Evolutionary conservation across 2,888 invertebrate species (phyloP), one percentile per base, ranked within the genome.

Genomic region (Graphium colonna): DNA sequence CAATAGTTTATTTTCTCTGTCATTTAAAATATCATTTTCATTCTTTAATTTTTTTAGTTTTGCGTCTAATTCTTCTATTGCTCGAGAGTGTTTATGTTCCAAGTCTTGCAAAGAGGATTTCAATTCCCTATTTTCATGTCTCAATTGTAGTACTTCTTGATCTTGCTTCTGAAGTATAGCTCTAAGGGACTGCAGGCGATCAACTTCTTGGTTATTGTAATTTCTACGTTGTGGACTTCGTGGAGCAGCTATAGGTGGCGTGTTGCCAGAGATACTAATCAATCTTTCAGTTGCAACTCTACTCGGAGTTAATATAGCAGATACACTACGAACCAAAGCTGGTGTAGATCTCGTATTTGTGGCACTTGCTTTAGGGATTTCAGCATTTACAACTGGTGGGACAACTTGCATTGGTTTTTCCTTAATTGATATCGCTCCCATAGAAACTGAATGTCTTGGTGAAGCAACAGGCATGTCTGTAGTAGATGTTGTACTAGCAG

Each of bases 321-420:
- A 89, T 10, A 82, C 75, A 74, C 88, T 89, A 13, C 87, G 76
- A 13, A 81, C 73, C n/a, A 89, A 66, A 2, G 69, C 71, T 26
- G 85, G 85, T n/a, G 77, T 76, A 8, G 78, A 58, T 31, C 73
- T 70, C 15, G 61, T 56, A 17, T 69, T 68, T 44, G 58, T 57
- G 8, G 55, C 26, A 60, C 48, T 65, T 1, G 57, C 41, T 65
- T 79, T 82, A 1, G 71, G 51, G 16, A 60, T 56, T 50, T 79
- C 80, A 66, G 65, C 62, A 53, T 76, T 85, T 1, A 86, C 67
- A 13, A 86, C 85, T 12, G 88, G 87, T 17, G 84, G 79, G 4
- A 88, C 88, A 15, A 81, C 78, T 65, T 88, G 88, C 64, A 77
- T 87, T 15, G 88, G 88, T 59, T 84, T 88, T 16, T 86, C 86